Percentiles rank a stretch among this genome's conserved stretches.
Conservation (phyloP, 2,797 vertebrate genomes). For the Chromobotia macracanthus region DNA sequence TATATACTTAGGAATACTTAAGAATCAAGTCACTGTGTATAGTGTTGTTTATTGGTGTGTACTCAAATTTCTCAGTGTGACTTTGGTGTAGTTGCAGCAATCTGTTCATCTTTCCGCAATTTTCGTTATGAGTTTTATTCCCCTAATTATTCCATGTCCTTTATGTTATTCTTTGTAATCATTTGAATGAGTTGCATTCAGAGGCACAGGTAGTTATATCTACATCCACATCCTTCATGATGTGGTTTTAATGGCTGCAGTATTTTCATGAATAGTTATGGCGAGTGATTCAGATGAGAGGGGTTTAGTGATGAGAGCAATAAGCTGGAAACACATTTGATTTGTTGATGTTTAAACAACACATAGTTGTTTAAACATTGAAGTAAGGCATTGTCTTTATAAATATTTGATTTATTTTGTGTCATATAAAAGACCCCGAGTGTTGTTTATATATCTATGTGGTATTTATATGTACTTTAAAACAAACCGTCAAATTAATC, state of each 20-base stretch:
- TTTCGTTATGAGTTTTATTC: background rate
- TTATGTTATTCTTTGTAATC: background rate
- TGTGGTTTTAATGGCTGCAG: background rate
- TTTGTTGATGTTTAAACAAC: no score
- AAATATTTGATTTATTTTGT: no score
- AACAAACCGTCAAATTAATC: no score
- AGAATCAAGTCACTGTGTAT: background rate
- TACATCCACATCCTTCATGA: background rate
- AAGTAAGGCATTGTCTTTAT: background rate
- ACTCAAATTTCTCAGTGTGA: background rate
- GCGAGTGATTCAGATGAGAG: constrained; percentile 31
- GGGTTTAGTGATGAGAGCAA: constrained; percentile 39
- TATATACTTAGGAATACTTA: background rate
- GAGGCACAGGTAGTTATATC: background rate
- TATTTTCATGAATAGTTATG: constrained; percentile 23
- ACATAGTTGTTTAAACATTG: background rate
- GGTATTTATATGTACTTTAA: no score
- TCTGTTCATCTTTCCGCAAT: background rate
- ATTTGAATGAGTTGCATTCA: constrained; percentile 13
- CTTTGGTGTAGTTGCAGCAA: no score
- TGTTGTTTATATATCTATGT: no score
- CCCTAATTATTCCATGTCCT: background rate
- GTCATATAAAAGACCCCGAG: no score
- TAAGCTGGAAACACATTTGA: constrained; percentile 34
- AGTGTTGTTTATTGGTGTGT: background rate